Conservation (phyloP, 2,888 invertebrate genomes). For the Monopis laevigella region DNA sequence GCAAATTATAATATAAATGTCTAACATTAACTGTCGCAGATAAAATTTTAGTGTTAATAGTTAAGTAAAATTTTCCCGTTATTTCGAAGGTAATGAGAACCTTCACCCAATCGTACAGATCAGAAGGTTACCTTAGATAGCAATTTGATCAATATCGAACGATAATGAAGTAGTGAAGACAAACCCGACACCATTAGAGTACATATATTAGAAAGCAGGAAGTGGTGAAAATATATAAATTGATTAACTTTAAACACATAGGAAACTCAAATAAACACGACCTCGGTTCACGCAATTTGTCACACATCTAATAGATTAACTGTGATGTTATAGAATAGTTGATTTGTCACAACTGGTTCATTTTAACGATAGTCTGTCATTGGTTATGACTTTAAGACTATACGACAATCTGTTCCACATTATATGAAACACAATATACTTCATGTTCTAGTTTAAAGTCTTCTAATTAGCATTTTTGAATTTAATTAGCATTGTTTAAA, state of each 20-base stretch:
- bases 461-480: too few relatives aligned
- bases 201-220: conserved; percentile 28
- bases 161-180: conserved; percentile 40
- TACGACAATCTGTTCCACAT: too few relatives aligned
- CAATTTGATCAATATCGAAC: conserved; percentile 39
- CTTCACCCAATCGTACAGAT: conserved; percentile 33
- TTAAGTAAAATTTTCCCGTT: conserved; percentile 5
- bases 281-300: neutral
- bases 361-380: neutral
- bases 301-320: conserved; percentile 1
- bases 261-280: neutral
- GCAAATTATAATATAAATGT: too few relatives aligned
- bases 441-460: too few relatives aligned
- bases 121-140: conserved; percentile 28
- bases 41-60: conserved; percentile 1
- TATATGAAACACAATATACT: too few relatives aligned
- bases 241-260: neutral
- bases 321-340: conserved; percentile 3
- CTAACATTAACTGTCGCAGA: too few relatives aligned
- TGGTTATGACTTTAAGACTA: too few relatives aligned
- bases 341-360: conserved; percentile 1
- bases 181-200: conserved; percentile 4
- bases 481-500: too few relatives aligned
- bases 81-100: conserved; percentile 6
- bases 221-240: conserved; percentile 70